Evolutionary conservation across 2,888 invertebrate genomes (phyloP).

Genomic region (Tachina fera): DNA sequence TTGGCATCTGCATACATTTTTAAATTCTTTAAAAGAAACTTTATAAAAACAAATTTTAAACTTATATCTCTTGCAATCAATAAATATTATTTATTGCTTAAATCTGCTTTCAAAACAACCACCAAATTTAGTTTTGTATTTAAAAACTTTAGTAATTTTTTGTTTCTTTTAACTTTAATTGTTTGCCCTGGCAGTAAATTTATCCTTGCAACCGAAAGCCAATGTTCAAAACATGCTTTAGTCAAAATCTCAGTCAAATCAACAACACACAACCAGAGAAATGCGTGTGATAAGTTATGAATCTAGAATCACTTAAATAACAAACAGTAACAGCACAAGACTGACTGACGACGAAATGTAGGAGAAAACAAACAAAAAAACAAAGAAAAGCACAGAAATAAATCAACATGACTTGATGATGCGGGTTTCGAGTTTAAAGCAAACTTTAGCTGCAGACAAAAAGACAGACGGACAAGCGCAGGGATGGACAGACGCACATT

Average conservation of each 20-base stretch:
- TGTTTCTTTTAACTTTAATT: background rate
- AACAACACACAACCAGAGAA: constrained; percentile 31
- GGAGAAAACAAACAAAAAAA: constrained; percentile 9
- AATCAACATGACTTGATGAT: constrained; percentile 65
- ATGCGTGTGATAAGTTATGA: constrained; percentile 62
- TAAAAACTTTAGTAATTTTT: too few relatives aligned
- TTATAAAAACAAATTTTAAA: too few relatives aligned
- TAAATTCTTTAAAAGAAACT: too few relatives aligned
- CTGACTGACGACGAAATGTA: constrained; percentile 6
- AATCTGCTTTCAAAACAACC: too few relatives aligned
- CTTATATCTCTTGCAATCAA: too few relatives aligned
- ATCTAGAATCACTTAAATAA: constrained; percentile 32
- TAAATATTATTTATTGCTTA: too few relatives aligned
- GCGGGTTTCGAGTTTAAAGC: constrained; percentile 36
- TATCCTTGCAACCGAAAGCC: constrained; percentile 18
- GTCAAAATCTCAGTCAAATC: constrained; percentile 44
- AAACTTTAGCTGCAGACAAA: constrained; percentile 30
- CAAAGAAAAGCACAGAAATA: constrained; percentile 37
- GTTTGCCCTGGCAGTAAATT: background rate
- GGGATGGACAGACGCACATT: background rate
- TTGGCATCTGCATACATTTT: too few relatives aligned
- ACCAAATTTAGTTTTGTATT: too few relatives aligned
- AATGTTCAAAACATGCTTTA: background rate
- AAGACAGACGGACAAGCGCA: background rate
- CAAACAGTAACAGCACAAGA: constrained; percentile 31